A percentile compares a stretch with the other conserved stretches of the same genome.
These are phyloP conservation scores for Arizona elegans DNA, from an alignment of 2,113 vertebrate genomes.

Conservation along the genomic window DNA sequence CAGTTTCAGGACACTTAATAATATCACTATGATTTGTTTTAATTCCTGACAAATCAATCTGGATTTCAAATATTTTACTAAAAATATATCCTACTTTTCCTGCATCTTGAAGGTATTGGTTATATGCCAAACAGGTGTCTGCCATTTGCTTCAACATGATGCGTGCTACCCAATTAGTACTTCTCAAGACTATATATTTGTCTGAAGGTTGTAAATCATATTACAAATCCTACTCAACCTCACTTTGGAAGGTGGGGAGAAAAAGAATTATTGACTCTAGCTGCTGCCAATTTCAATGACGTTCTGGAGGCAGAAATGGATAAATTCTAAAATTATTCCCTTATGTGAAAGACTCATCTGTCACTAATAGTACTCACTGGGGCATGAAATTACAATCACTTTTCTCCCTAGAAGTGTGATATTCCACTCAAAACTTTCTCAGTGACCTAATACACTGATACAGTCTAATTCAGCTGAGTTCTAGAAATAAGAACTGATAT, in stretches of 20 bases:
- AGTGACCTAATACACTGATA: slow-evolving; percentile 75
- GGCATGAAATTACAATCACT: slow-evolving; percentile 88
- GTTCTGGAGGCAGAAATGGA: slow-evolving; percentile 42
- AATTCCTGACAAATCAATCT: slow-evolving; percentile 60
- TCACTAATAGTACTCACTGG: slow-evolving; percentile 76
- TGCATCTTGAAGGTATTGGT: not conserved
- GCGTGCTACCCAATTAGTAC: slow-evolving; percentile 52
- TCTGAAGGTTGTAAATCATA: slow-evolving; percentile 45
- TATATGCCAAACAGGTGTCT: slow-evolving; percentile 43
- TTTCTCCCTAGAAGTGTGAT: slow-evolving; percentile 63
- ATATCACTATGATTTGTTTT: slow-evolving; percentile 61
- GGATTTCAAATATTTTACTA: slow-evolving; percentile 21
- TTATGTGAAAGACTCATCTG: slow-evolving; percentile 75
- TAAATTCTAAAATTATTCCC: slow-evolving; percentile 60
- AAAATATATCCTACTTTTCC: not conserved
- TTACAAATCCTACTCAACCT: slow-evolving; percentile 6
- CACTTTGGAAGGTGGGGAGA: slow-evolving; percentile 3
- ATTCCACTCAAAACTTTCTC: slow-evolving; percentile 52
- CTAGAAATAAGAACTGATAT: slow-evolving; percentile 34
- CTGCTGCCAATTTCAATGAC: slow-evolving; percentile 28
- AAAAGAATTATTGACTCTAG: slow-evolving; percentile 22
- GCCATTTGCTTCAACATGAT: slow-evolving; percentile 29
- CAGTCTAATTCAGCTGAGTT: slow-evolving; percentile 50
- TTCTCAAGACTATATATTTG: slow-evolving; percentile 57
- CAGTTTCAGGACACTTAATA: slow-evolving; percentile 66